phyloP scores from a whole-genome alignment of 2,888 invertebrate species.

The Eurois occulta region DNA sequence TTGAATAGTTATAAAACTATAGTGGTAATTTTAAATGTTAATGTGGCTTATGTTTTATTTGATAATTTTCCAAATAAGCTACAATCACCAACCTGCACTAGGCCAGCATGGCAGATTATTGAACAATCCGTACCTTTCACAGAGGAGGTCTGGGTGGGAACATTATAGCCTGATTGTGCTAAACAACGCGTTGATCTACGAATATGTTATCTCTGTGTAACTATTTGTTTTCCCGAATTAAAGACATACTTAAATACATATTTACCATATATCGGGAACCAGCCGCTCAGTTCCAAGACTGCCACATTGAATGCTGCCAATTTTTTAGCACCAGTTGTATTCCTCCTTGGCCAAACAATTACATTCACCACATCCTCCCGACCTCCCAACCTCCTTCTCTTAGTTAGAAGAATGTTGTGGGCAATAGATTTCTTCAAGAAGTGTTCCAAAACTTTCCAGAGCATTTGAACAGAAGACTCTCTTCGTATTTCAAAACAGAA shows the following conservation, averaged over 20 bases:
- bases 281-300: slow-evolving; percentile 94
- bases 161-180: neutral
- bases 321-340: slow-evolving; percentile 90
- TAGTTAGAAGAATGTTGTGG: slow-evolving; percentile 94
- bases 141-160: neutral
- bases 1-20: too few relatives aligned
- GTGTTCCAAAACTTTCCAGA: slow-evolving; percentile 89
- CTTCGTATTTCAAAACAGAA: slow-evolving; percentile 92
- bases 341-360: slow-evolving; percentile 92
- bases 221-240: neutral
- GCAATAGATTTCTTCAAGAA: slow-evolving; percentile 92
- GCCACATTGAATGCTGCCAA: slow-evolving; percentile 92
- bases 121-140: neutral
- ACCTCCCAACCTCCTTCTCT: slow-evolving; percentile 79
- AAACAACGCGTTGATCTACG: neutral
- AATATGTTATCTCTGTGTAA: neutral
- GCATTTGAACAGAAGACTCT: slow-evolving; percentile 71
- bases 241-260: slow-evolving; percentile 34
- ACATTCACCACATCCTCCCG: slow-evolving; percentile 86
- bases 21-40: too few relatives aligned
- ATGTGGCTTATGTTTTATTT: neutral
- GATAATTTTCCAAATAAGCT: neutral
- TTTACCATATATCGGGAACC: slow-evolving; percentile 93
- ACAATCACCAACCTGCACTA: neutral
- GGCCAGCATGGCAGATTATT: neutral